Percentiles rank a stretch among this genome's conserved stretches.
Evolutionary conservation across 2,113 vertebrate species (phyloP).

Genomic region (Abramis brama): DNA sequence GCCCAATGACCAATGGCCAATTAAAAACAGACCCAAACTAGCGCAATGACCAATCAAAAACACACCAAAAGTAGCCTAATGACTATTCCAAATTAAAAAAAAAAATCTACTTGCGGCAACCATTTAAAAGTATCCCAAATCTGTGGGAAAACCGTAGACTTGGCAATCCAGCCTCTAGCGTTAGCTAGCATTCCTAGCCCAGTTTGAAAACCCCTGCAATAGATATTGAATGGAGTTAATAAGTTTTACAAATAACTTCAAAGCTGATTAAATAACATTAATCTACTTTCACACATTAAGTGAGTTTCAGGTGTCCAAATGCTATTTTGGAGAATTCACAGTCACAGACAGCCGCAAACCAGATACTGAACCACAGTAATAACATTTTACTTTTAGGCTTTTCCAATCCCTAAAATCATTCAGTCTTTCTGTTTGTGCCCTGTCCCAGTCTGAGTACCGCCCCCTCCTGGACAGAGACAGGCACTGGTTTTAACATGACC

Average conservation of each 20-base stretch:
- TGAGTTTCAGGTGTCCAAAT: not conserved
- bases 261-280: not conserved
- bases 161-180: not conserved
- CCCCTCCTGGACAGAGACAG: slow-evolving; percentile 88
- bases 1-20: too few relatives aligned
- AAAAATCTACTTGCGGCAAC: too few relatives aligned
- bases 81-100: too few relatives aligned
- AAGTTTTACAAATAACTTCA: not conserved
- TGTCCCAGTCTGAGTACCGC: slow-evolving; percentile 78
- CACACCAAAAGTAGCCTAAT: too few relatives aligned
- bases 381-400: not conserved
- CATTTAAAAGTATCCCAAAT: too few relatives aligned
- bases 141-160: too few relatives aligned
- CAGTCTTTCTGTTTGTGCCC: slow-evolving; percentile 76
- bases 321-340: not conserved
- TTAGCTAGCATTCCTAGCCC: not conserved
- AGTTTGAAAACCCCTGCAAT: not conserved
- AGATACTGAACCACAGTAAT: slow-evolving; percentile 7
- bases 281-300: not conserved
- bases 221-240: not conserved
- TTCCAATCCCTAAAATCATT: not conserved
- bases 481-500: slow-evolving; percentile 42
- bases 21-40: too few relatives aligned
- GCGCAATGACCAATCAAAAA: too few relatives aligned
- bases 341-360: slow-evolving; percentile 66